Evolutionary conservation across 1,140 invertebrate genomes (phyloP).

Genomic region (Colletes latitarsis): DNA sequence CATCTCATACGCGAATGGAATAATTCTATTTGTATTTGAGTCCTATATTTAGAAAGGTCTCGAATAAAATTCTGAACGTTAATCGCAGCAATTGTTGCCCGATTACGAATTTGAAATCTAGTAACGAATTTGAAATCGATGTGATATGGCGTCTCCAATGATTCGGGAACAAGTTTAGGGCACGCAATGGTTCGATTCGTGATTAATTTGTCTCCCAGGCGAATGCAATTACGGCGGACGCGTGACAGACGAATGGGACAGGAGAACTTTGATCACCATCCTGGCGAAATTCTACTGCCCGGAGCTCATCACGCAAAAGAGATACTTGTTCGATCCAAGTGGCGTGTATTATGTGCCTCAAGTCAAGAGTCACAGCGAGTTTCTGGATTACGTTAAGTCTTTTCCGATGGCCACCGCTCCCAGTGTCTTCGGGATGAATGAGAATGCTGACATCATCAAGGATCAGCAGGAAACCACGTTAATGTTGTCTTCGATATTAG

Average conservation of each 20-base stretch:
- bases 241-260: conserved; percentile 97
- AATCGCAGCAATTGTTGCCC: no score
- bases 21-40: neutral
- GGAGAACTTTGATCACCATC: conserved; percentile 92
- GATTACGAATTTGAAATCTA: no score
- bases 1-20: no score
- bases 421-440: conserved; percentile 94
- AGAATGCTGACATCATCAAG: conserved; percentile 96
- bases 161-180: neutral
- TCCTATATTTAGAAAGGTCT: no score
- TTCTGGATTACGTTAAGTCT: conserved; percentile 88
- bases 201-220: conserved; percentile 78
- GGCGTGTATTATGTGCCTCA: conserved; percentile 89
- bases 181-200: neutral
- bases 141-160: neutral
- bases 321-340: conserved; percentile 84
- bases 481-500: conserved; percentile 88
- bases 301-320: conserved; percentile 78
- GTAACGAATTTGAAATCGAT: neutral
- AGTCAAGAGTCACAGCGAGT: conserved; percentile 88
- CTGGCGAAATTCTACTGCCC: conserved; percentile 91
- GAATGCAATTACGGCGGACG: conserved; percentile 98
- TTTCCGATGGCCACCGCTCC: conserved; percentile 91
- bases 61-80: no score
- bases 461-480: conserved; percentile 93